Conservation (phyloP, 2,888 invertebrate species). For the Leptodirus hochenwartii region DNA sequence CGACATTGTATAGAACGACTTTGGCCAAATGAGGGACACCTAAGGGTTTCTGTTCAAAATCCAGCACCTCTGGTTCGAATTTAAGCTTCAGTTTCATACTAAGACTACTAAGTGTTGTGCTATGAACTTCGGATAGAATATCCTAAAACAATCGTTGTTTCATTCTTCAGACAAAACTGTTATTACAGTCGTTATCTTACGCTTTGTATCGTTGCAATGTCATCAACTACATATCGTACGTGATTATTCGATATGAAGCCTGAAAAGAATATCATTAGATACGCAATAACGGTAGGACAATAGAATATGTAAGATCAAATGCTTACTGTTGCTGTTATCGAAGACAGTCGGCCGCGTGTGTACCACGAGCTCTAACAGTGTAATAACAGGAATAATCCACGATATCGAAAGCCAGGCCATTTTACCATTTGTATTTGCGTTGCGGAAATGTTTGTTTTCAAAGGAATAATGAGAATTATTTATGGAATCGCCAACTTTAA, state of each 20-base stretch:
- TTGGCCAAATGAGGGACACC: conserved; percentile 73
- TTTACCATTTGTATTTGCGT: conserved; percentile 26
- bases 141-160: conserved; percentile 1
- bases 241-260: conserved; percentile 55
- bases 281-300: neutral
- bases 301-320: neutral
- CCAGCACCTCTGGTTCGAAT: conserved; percentile 47
- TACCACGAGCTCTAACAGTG: conserved; percentile 45
- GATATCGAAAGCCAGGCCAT: conserved; percentile 31
- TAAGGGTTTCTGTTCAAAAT: conserved; percentile 61
- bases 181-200: conserved; percentile 18
- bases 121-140: no score
- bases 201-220: conserved; percentile 37
- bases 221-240: conserved; percentile 50
- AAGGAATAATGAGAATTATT: no score
- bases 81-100: conserved; percentile 29
- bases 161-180: neutral
- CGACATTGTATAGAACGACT: conserved; percentile 76
- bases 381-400: conserved; percentile 48
- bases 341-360: conserved; percentile 52
- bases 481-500: no score
- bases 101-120: conserved; percentile 19
- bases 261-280: conserved; percentile 24
- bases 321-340: conserved; percentile 56
- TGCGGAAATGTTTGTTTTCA: no score